Evolutionary conservation across 2,888 invertebrate genomes (phyloP).

Genomic region (Rhorus exstirpatorius): DNA sequence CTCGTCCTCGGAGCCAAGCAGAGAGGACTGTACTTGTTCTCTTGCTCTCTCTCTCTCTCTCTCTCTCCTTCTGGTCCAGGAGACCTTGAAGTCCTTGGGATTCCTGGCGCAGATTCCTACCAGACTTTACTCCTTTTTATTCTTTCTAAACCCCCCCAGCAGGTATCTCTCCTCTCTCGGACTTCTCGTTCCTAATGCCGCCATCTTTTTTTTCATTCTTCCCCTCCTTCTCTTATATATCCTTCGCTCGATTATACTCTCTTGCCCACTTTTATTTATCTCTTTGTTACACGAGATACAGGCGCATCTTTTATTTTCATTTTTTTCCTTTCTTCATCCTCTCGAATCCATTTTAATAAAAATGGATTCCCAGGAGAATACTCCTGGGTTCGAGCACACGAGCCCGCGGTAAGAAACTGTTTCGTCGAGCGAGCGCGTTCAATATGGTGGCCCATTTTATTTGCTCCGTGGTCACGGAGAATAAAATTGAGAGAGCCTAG

Average conservation of each 20-base stretch:
- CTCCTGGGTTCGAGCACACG: constrained; percentile 22
- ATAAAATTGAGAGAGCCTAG: constrained; percentile 3
- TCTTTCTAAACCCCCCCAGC: constrained; percentile 3
- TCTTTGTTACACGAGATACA: constrained; percentile 35
- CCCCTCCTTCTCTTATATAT: constrained; percentile 1
- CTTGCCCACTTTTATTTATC: constrained; percentile 42
- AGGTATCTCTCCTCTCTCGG: constrained; percentile 21
- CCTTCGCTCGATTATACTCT: constrained; percentile 41
- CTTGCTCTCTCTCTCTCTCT: background rate
- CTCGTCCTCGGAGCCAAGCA: constrained; percentile 27
- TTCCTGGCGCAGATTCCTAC: constrained; percentile 59
- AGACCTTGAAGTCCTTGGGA: constrained; percentile 66
- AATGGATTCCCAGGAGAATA: too few species aligned
- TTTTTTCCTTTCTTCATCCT: constrained; percentile 24
- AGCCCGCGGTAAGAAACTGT: constrained; percentile 60
- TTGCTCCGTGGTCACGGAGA: constrained; percentile 6
- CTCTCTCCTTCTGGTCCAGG: constrained; percentile 21
- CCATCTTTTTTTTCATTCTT: constrained; percentile 33
- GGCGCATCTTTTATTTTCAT: constrained; percentile 34
- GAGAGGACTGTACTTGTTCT: constrained; percentile 39
- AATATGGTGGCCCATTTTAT: constrained; percentile 16
- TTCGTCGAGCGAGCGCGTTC: constrained; percentile 41
- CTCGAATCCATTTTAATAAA: constrained; percentile 34
- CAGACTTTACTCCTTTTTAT: constrained; percentile 53
- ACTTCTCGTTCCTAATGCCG: constrained; percentile 4